Base-by-base conservation (phyloP, 2,113 vertebrate species). In the Callopanchax toddi region DNA sequence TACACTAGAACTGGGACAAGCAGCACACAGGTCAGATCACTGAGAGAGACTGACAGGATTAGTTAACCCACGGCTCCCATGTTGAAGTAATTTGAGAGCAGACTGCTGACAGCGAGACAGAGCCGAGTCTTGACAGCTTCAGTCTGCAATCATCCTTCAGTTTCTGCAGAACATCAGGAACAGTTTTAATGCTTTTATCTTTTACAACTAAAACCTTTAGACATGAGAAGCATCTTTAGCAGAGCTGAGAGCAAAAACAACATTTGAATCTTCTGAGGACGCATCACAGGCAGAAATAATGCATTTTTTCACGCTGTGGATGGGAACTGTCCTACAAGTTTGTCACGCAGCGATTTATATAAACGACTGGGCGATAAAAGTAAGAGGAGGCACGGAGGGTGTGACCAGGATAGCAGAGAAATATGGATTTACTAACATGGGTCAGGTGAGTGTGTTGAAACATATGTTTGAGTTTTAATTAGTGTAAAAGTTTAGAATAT, bases 331-430 rank as follows among this genome's bases (percentile, higher is more conserved):
- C 43, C 79, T 96, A 10, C 93, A 93, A 2, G 75, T 90, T 67
- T 93, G 93, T 86, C 84, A 92, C 39, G 90, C 93, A 59, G 80
- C 87, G 17, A 79, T 94, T 46, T 98, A 93, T 87, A 98, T 94
- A 69, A 97, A 98, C 89, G 93, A 96, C 84, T 98, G 97, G 97
- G 96, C 95, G 2, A 86, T 98, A 61, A 92, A 92, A 83, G 94
- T 98, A 71, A 55, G 84, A 21, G 95, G 94, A 43, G 93, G 93
- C 53, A 75, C 79, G 11, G 75, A 90, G 29, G 88, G 92, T 86
- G 96, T 94, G 71, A 78, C 92, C 89, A 81, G 89, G 78, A 94
- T 97, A 66, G 95, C 96, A 46, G 91, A 87, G 75, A 97, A 96
- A 87, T 94, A 96, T 82, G 96, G 94, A 86, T 97, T 96, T 87